A percentile compares a stretch with the other conserved stretches of the same genome.
These are phyloP conservation scores for Anthrax anthrax DNA, from an alignment of 2,888 invertebrate species.

Conservation along the genomic window DNA sequence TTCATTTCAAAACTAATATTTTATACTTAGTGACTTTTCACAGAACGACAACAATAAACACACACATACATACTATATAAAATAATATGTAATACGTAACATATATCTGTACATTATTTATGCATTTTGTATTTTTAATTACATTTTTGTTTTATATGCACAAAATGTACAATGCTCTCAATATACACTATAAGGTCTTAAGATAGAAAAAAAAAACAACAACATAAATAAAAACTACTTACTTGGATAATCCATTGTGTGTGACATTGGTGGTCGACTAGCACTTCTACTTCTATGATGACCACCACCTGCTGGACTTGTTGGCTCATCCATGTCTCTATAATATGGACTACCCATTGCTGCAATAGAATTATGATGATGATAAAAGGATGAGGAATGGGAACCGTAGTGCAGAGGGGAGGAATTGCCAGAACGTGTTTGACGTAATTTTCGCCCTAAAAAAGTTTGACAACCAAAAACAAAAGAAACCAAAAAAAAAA, in stretches of 20 bases:
- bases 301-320: conserved; percentile 74
- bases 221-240: conserved; percentile 22
- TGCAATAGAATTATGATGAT: conserved; percentile 37
- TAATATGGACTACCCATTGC: conserved; percentile 51
- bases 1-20: too few species aligned
- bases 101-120: too few species aligned
- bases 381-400: conserved; percentile 35
- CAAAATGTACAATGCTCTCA: too few species aligned
- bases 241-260: conserved; percentile 45
- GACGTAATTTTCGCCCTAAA: conserved; percentile 21
- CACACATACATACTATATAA: too few species aligned
- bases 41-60: too few species aligned
- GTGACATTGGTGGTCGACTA: conserved; percentile 50
- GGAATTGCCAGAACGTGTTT: conserved; percentile 24
- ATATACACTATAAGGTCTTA: too few species aligned
- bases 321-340: conserved; percentile 68
- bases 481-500: neutral
- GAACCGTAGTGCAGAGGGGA: conserved; percentile 25
- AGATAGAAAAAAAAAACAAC: too few species aligned
- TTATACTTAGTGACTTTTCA: too few species aligned
- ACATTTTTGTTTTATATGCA: too few species aligned
- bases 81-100: too few species aligned
- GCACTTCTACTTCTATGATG: conserved; percentile 69
- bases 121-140: too few species aligned
- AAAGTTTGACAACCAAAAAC: conserved; percentile 1